phyloP scores from a whole-genome alignment of 1,140 invertebrate genomes.

The Drosophila novamexicana region DNA sequence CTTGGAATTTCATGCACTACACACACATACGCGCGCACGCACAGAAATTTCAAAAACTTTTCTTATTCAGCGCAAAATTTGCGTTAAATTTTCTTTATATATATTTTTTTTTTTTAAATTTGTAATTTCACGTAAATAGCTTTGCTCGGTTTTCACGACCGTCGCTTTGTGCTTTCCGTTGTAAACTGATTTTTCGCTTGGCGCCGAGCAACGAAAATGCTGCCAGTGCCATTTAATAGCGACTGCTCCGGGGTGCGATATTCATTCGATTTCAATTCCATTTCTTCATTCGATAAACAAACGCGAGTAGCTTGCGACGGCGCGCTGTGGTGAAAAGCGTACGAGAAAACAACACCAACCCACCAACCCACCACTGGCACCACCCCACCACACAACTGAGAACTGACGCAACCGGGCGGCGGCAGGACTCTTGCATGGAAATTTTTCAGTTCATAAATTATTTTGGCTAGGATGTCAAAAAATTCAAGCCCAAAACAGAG shows the following conservation, averaged over 20 bases:
- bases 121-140: constrained; percentile 38
- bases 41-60: constrained; percentile 32
- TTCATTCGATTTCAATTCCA: constrained; percentile 31
- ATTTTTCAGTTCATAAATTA: constrained; percentile 22
- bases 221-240: constrained; percentile 15
- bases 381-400: background rate
- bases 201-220: constrained; percentile 55
- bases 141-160: constrained; percentile 75
- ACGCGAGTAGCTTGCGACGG: background rate
- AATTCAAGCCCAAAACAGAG: background rate
- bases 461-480: constrained; percentile 12
- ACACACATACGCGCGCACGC: constrained; percentile 25
- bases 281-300: constrained; percentile 15
- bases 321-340: constrained; percentile 41
- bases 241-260: constrained; percentile 31
- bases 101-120: background rate
- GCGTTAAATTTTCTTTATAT: constrained; percentile 29
- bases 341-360: constrained; percentile 11
- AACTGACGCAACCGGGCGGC: constrained; percentile 17
- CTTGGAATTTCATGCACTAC: constrained; percentile 22
- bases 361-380: background rate
- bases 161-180: constrained; percentile 79
- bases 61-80: constrained; percentile 43
- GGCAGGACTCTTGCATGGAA: constrained; percentile 17
- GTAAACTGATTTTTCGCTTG: constrained; percentile 69